Evolutionary conservation across 2,888 invertebrate species (phyloP).

Genomic region (Melinaea marsaeus): DNA sequence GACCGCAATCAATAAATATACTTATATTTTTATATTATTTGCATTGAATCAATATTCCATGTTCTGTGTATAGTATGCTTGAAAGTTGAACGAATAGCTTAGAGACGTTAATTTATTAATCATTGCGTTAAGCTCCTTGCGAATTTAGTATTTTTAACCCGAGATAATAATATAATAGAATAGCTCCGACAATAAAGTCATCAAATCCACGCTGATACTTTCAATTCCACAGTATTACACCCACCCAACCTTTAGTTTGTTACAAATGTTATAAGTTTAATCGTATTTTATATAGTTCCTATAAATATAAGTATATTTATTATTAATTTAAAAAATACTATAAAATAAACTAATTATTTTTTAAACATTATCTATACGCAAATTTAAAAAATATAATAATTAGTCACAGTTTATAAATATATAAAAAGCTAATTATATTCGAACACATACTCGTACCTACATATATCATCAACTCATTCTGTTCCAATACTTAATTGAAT

Average conservation of each 20-base stretch:
- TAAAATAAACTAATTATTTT: not conserved
- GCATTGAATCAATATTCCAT: not conserved
- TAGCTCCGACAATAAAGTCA: conserved; percentile 2
- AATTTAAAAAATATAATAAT: conserved; percentile 7
- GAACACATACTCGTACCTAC: not conserved
- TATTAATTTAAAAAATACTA: conserved; percentile 7
- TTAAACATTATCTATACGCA: not conserved
- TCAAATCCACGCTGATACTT: not conserved
- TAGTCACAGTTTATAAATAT: conserved; percentile 6
- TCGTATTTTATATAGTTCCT: conserved; percentile 4
- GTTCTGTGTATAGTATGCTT: not conserved
- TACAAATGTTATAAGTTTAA: not conserved
- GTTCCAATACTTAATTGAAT: conserved; percentile 17
- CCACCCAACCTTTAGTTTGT: not conserved
- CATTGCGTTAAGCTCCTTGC: not conserved
- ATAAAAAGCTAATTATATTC: conserved; percentile 9
- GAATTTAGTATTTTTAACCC: conserved; percentile 6
- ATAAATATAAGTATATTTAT: conserved; percentile 1
- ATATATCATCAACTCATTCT: conserved; percentile 14
- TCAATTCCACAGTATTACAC: not conserved
- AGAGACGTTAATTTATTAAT: not conserved
- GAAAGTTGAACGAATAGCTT: not conserved
- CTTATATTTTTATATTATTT: conserved; percentile 6
- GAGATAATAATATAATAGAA: not conserved
- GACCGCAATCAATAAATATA: conserved; percentile 45